A percentile compares a stretch with the other conserved stretches of the same genome.
These are phyloP conservation scores for Octonoba sinensis DNA, from an alignment of 2,888 invertebrate species.

Conservation along the genomic window DNA sequence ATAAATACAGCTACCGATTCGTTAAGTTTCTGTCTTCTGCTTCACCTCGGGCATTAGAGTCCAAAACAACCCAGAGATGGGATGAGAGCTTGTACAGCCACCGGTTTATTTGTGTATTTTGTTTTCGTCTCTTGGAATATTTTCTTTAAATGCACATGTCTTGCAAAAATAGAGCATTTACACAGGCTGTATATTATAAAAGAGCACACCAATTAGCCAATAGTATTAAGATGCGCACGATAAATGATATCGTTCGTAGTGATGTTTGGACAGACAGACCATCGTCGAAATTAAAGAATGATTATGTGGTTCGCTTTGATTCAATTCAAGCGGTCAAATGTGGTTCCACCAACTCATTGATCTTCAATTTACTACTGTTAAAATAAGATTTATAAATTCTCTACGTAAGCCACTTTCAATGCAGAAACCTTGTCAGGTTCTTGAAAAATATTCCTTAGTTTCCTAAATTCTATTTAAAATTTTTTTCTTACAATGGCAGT, in stretches of 20 bases:
- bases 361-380: no score
- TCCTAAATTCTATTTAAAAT: no score
- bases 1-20: slow-evolving; percentile 51
- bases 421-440: no score
- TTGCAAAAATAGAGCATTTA: slow-evolving; percentile 64
- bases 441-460: no score
- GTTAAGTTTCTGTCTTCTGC: neutral
- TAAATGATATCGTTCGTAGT: slow-evolving; percentile 31
- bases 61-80: slow-evolving; percentile 17
- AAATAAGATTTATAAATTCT: no score
- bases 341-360: no score
- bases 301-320: slow-evolving; percentile 16
- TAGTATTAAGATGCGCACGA: slow-evolving; percentile 34
- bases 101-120: no score
- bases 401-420: no score
- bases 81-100: slow-evolving; percentile 5
- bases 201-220: slow-evolving; percentile 47
- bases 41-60: slow-evolving; percentile 3
- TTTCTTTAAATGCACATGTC: slow-evolving; percentile 46
- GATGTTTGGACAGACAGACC: slow-evolving; percentile 31
- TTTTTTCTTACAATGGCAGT: no score
- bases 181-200: slow-evolving; percentile 61
- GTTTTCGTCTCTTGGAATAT: neutral
- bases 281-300: slow-evolving; percentile 7
- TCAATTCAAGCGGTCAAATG: no score